Evolutionary conservation across 2,888 invertebrate species (phyloP), one percentile per base, ranked within the genome.

Genomic region (Tenthredo distinguenda): DNA sequence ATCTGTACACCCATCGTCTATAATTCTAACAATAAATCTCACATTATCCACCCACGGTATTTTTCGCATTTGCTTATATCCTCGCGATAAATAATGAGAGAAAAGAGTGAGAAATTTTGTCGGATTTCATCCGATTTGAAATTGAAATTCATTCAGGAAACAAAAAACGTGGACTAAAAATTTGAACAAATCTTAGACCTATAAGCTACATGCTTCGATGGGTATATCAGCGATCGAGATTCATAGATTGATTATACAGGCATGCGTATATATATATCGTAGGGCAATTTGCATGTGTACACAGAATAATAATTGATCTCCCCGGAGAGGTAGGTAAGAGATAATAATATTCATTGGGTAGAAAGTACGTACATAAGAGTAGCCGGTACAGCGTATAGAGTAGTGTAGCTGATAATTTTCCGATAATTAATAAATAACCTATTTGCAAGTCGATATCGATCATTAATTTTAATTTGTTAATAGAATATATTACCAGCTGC

Each of bases 361-460:
- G 81, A 81, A 81, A 81, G 81, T 81, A 37, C 34, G 31, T 71
- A 71, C 71, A 62, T 9, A 62, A 26, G 62, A 62, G 68, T 26
- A 68, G 47, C 47, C 47, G 47, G 47, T 26, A 7, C 18, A 34
- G 62, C 26, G 62, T 62, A 31, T 62, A 18, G 15, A 58, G 58
- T 58, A n/a, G 31, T 65, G 31, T 34, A 34, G 62, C 31, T 26
- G 21, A 40, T 81, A 37, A 81, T 62, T 81, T 84, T 55, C 84
- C 15, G 34, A 65, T 65, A 79, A 79, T 85, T 85, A 85, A 77
- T 79, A 65, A 85, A 85, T 79, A 74, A 62, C 68, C 65, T 43
- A 79, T 85, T 79, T 79, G 65, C 77, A n/a, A 77, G 40, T 65
- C 37, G 85, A 74, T 85, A 85, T 81, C 62, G 81, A 81, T 81